A percentile compares a stretch with the other conserved stretches of the same genome.
Evolutionary conservation across 2,888 invertebrate species (phyloP).

Genomic region (Drosophila multiciliata): DNA sequence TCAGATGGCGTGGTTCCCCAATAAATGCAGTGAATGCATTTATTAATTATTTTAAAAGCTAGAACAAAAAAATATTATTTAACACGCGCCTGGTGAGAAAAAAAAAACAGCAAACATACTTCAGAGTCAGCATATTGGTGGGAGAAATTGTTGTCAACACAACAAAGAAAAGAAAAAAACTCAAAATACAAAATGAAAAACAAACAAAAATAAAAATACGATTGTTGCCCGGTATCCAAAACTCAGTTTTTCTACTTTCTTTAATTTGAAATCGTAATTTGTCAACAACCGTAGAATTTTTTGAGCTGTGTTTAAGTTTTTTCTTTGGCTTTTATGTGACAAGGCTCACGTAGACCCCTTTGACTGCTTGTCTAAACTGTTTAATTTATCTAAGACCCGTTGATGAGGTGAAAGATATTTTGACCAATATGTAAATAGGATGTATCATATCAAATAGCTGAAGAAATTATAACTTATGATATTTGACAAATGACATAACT

Average conservation of each 20-base stretch:
- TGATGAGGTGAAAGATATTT: not conserved
- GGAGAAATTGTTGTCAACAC: constrained; percentile 35
- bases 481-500: not conserved
- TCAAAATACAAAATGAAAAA: not conserved
- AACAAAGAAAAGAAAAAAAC: constrained; percentile 1
- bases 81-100: constrained; percentile 39
- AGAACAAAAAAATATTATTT: constrained; percentile 14
- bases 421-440: not conserved
- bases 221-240: constrained; percentile 3
- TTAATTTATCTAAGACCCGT: not conserved
- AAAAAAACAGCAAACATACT: constrained; percentile 9
- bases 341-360: constrained; percentile 38
- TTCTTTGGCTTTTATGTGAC: constrained; percentile 20
- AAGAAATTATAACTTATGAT: not conserved
- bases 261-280: constrained; percentile 38
- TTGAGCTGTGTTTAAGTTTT: constrained; percentile 9
- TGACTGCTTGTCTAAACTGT: not conserved
- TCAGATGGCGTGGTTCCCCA: constrained; percentile 53
- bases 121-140: constrained; percentile 28
- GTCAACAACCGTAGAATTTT: constrained; percentile 15
- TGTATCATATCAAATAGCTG: not conserved
- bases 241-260: constrained; percentile 44
- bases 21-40: constrained; percentile 41
- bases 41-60: constrained; percentile 9
- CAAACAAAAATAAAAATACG: not conserved